phyloP scores from a whole-genome alignment of 2,888 invertebrate genomes.

The Andrena camellia region DNA sequence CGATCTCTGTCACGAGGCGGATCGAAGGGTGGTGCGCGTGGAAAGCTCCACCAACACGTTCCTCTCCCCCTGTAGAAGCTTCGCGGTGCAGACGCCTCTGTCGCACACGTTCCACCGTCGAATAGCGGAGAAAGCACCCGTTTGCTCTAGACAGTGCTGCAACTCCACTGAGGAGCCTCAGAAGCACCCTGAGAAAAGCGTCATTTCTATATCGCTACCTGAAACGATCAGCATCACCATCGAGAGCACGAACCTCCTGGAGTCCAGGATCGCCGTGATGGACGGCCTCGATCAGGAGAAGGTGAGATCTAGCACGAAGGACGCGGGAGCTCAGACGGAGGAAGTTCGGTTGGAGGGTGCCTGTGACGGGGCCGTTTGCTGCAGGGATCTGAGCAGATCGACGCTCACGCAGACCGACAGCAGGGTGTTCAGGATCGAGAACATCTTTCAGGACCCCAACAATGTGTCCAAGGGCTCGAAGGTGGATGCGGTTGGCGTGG shows the following conservation, averaged over 20 bases:
- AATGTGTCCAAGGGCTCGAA: constrained; percentile 49
- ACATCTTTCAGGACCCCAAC: constrained; percentile 76
- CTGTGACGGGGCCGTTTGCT: constrained; percentile 22
- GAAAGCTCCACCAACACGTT: constrained; percentile 77
- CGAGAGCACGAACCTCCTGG: constrained; percentile 75
- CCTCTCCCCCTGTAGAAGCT: constrained; percentile 53
- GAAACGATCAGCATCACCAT: constrained; percentile 80
- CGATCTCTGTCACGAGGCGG: constrained; percentile 56
- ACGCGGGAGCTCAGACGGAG: constrained; percentile 76
- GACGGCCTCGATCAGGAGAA: constrained; percentile 42
- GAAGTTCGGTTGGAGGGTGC: neutral
- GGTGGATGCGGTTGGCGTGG: constrained; percentile 52
- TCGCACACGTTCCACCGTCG: constrained; percentile 28
- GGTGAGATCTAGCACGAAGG: constrained; percentile 40
- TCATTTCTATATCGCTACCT: constrained; percentile 80
- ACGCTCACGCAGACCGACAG: constrained; percentile 72
- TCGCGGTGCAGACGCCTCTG: constrained; percentile 65
- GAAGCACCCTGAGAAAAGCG: constrained; percentile 71
- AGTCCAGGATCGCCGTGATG: constrained; percentile 76
- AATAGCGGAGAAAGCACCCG: neutral
- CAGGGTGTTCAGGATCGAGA: constrained; percentile 78
- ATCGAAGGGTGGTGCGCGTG: constrained; percentile 50
- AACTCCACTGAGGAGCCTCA: constrained; percentile 7
- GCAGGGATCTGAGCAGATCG: constrained; percentile 63
- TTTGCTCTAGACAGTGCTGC: constrained; percentile 45